phyloP scores from a whole-genome alignment of 2,888 invertebrate genomes.

The Sinhomidia bicolor region DNA sequence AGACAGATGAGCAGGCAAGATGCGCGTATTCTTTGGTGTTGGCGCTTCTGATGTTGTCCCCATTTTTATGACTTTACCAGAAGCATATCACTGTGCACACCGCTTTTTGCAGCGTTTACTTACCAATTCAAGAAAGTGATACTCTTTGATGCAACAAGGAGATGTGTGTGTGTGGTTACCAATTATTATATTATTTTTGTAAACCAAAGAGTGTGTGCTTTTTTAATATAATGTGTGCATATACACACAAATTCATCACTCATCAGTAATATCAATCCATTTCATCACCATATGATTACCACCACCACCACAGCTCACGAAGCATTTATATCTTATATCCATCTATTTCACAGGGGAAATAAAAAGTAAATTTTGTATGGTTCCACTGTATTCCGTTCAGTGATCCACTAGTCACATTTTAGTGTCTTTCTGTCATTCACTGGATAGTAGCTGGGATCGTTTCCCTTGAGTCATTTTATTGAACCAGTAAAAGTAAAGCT shows the following conservation, averaged over 20 bases:
- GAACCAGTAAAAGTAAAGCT: slow-evolving; percentile 36
- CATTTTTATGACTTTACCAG: not conserved
- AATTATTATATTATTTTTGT: no score
- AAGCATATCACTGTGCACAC: not conserved
- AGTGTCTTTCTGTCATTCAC: slow-evolving; percentile 23
- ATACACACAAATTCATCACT: not conserved
- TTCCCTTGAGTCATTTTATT: slow-evolving; percentile 48
- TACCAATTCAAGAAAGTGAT: not conserved
- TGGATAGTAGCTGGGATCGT: slow-evolving; percentile 2
- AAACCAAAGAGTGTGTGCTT: no score
- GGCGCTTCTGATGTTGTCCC: not conserved
- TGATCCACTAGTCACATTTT: slow-evolving; percentile 32
- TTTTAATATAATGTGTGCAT: not conserved
- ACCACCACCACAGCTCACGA: not conserved
- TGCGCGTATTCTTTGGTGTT: not conserved
- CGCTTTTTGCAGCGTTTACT: not conserved
- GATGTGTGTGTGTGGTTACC: not conserved
- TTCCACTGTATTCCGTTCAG: not conserved
- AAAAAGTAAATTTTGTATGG: slow-evolving; percentile 14
- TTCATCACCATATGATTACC: not conserved
- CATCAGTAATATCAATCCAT: not conserved
- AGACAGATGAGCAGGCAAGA: slow-evolving; percentile 19
- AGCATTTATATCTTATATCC: not conserved
- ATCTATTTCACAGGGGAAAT: slow-evolving; percentile 5
- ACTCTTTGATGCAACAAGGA: no score